Conservation (phyloP, 1,140 invertebrate genomes). For the Cryptotermes secundus region DNA sequence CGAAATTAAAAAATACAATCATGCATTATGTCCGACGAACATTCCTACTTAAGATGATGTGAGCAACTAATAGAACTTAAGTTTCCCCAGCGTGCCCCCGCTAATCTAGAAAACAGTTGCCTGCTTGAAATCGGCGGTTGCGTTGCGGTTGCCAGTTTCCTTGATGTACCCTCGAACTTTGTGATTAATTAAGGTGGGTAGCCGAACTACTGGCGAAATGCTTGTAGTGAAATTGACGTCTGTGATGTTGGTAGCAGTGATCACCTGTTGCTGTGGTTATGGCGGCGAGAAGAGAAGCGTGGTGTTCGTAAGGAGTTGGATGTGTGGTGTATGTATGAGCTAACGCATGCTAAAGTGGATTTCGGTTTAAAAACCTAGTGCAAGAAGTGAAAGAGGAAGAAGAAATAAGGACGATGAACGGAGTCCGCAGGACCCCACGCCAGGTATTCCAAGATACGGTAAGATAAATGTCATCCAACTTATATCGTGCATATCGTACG, state of each 20-base stretch:
- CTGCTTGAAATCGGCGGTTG: no score
- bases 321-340: not conserved
- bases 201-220: no score
- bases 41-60: no score
- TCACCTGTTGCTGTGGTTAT: slow-evolving; percentile 27
- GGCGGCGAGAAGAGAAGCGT: slow-evolving; percentile 22
- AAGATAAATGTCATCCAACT: not conserved
- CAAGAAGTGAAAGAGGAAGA: not conserved
- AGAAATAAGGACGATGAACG: slow-evolving; percentile 15
- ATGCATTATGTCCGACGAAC: no score
- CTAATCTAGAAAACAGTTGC: no score
- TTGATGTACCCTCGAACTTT: no score
- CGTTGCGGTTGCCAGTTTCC: no score
- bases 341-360: not conserved
- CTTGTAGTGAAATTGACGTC: not conserved
- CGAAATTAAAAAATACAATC: no score
- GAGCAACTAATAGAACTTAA: no score
- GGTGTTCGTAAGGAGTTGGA: not conserved
- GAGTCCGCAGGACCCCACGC: not conserved
- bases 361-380: not conserved
- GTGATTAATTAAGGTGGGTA: no score
- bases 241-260: not conserved
- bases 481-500: not conserved
- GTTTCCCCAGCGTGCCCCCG: no score
- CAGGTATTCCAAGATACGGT: not conserved